Conservation (phyloP, 2,888 invertebrate species). For the Pollenia griseotomentosa region DNA sequence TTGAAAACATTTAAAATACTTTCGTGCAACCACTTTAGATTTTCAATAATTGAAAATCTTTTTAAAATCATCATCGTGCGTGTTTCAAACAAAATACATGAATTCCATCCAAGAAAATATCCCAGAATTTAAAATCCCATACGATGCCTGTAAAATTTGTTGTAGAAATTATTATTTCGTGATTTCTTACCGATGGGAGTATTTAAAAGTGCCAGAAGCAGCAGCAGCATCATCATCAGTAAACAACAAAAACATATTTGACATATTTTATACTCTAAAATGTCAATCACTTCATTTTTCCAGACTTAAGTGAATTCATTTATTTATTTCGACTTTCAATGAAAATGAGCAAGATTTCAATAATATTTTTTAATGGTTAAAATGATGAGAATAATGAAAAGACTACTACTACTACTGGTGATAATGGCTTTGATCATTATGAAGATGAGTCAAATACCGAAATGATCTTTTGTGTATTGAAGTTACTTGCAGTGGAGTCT, state of each 20-base stretch:
- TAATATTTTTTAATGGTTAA: slow-evolving; percentile 40
- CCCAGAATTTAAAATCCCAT: slow-evolving; percentile 2
- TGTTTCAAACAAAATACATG: slow-evolving; percentile 62
- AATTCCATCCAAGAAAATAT: slow-evolving; percentile 14
- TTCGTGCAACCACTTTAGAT: slow-evolving; percentile 40
- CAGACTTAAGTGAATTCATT: slow-evolving; percentile 18
- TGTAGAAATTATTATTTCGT: slow-evolving; percentile 56
- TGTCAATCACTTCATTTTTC: slow-evolving; percentile 64
- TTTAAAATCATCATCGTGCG: slow-evolving; percentile 48
- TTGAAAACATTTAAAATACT: slow-evolving; percentile 23
- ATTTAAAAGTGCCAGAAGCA: slow-evolving; percentile 51
- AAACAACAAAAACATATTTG: slow-evolving; percentile 62
- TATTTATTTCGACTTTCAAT: slow-evolving; percentile 11
- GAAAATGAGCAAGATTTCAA: slow-evolving; percentile 28
- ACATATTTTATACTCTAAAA: slow-evolving; percentile 68
- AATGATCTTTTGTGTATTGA: slow-evolving; percentile 32
- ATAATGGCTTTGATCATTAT: slow-evolving; percentile 7
- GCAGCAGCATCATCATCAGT: slow-evolving; percentile 1
- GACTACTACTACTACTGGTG: not conserved
- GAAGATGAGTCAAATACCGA: slow-evolving; percentile 1
- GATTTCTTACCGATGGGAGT: slow-evolving; percentile 68
- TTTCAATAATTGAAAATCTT: slow-evolving; percentile 40
- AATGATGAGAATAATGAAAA: slow-evolving; percentile 26
- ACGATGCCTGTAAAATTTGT: slow-evolving; percentile 21
- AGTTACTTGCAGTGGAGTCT: slow-evolving; percentile 22